Conservation (phyloP, 1,140 invertebrate genomes). For the Camponotus vicinus region DNA sequence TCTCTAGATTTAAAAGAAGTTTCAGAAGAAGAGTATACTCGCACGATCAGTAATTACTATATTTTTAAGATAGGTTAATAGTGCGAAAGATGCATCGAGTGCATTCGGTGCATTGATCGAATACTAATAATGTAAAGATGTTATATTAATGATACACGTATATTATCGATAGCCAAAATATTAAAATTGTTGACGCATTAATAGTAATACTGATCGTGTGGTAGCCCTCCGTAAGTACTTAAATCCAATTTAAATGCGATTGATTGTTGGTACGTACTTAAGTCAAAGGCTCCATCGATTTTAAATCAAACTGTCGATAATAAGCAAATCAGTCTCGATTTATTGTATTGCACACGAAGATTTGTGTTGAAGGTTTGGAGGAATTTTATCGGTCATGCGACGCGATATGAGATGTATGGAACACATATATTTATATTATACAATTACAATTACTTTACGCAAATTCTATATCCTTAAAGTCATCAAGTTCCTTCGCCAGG, state of each 20-base stretch:
- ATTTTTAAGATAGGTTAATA: conserved; percentile 48
- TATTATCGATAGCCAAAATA: conserved; percentile 47
- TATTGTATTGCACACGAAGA: conserved; percentile 3
- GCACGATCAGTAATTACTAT: conserved; percentile 55
- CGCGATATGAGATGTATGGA: conserved; percentile 62
- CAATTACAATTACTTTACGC: conserved; percentile 76
- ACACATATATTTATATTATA: conserved; percentile 70
- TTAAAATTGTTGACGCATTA: conserved; percentile 52
- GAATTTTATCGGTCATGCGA: background rate
- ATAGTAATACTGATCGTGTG: conserved; percentile 50
- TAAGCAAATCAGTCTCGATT: conserved; percentile 31
- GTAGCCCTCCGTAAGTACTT: conserved; percentile 32
- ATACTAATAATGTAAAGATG: conserved; percentile 57
- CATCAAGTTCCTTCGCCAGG: conserved; percentile 38
- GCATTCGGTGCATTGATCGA: conserved; percentile 16
- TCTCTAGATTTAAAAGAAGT: conserved; percentile 23
- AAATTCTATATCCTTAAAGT: conserved; percentile 76
- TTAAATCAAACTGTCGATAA: conserved; percentile 47
- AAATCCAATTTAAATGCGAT: conserved; percentile 13
- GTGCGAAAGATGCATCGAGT: conserved; percentile 10
- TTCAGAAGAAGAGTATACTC: conserved; percentile 12
- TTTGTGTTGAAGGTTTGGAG: conserved; percentile 8
- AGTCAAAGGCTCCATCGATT: conserved; percentile 28
- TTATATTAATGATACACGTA: conserved; percentile 57
- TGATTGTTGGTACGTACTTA: conserved; percentile 49